Base-by-base conservation (phyloP, 2,888 invertebrate species). In the Cantharis nigra region DNA sequence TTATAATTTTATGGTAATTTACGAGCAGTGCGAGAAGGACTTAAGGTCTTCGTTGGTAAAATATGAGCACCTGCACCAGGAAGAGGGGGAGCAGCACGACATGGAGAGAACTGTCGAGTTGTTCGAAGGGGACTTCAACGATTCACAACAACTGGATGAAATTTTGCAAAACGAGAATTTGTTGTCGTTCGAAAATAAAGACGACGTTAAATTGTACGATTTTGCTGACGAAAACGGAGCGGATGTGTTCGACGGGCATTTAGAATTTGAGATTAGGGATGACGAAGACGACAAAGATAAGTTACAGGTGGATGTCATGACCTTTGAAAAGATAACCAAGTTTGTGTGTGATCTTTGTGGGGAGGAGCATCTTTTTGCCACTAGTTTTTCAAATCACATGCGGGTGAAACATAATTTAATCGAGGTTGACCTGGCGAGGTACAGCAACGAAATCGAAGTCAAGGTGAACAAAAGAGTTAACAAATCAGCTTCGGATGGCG, bases 1-100 rank as follows among this genome's bases (percentile, higher is more conserved):
- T 75, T 81, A 82, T 71, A 82, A 82, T 63, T 82, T 82, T 64
- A 76, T 80, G 3, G 72, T 81, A 10, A 70, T 80, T 62, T 82
- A 79, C 63, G 78, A 81, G 64, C 75, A 81, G 63, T 80, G 73
- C 9, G 77, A 80, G 26, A 71, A 73, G 33, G 10, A 75, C 3
- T 20, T 79, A 7, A 63, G 33, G 14, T 28, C 65, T 18, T 16
- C 26, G 3, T 5, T 30, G 14, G 74, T n/a, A 1, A 23, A 72
- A 63, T 30, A 62, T 72, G 28, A 63, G 20, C 10, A 5, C 13
- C 13, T 20, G 0, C 13, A 26, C 16, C 7, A 0, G 0, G 16
- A 70, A 49, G 49, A 70, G 0, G 62, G 62, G 62, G 20, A 70
- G 11, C 62, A 70, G 13, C n/a, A n/a, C n/a, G 23, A n/a, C 9